Conservation (phyloP, 30 jellyfish, hydroid and myxozoan species). For the Aurelia aurita complex sp. Pacific region DNA sequence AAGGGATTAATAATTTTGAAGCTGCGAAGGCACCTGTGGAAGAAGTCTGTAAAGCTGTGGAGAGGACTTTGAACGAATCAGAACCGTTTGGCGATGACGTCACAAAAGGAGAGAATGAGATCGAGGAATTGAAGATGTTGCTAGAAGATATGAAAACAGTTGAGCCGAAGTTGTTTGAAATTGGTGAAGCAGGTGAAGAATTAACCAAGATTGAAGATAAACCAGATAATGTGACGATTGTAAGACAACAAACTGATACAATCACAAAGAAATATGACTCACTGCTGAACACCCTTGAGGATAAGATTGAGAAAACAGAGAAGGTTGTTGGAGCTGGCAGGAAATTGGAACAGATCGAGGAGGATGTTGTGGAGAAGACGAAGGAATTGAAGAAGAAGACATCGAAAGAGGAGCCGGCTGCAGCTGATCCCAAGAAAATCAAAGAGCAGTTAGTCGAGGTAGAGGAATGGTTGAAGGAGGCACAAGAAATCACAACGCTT, state of each 20-base stretch:
- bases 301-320: constrained; percentile 66
- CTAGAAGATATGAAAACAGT: constrained; percentile 61
- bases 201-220: constrained; percentile 77
- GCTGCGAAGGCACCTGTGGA: constrained; percentile 64
- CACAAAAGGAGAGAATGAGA: constrained; percentile 64
- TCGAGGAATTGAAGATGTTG: constrained; percentile 62
- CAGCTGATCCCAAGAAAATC: constrained; percentile 88
- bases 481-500: constrained; percentile 65
- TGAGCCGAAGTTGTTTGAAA: constrained; percentile 60
- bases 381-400: constrained; percentile 61
- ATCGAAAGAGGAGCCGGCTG: constrained; percentile 83
- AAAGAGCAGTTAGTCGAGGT: constrained; percentile 90
- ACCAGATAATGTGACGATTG: constrained; percentile 86
- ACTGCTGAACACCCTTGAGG: constrained; percentile 50
- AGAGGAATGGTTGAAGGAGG: constrained; percentile 84
- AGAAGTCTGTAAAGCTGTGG: constrained; percentile 69
- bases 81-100: constrained; percentile 80
- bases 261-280: constrained; percentile 59
- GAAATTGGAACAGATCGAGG: constrained; percentile 53
- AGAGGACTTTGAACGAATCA: constrained; percentile 37
- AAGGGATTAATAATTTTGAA: constrained; percentile 55
- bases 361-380: constrained; percentile 65
- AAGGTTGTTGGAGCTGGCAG: constrained; percentile 50
- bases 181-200: constrained; percentile 73
- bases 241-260: constrained; percentile 74